Evolutionary conservation across 53 echinoderm and acorn worm genomes (phyloP).

Genomic region (Arbacia lixula): DNA sequence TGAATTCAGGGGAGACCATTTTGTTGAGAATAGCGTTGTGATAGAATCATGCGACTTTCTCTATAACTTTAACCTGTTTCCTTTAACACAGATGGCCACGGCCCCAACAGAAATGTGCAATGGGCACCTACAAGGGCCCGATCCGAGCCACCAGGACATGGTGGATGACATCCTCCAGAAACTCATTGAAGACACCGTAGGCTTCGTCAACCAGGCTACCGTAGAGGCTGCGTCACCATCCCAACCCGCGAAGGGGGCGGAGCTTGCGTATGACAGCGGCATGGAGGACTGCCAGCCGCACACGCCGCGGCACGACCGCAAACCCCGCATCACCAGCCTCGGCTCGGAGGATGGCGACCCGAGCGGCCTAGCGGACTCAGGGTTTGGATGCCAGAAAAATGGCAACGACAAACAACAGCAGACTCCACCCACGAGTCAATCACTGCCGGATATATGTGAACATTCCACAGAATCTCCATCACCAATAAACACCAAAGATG

Average conservation of each 20-base stretch:
- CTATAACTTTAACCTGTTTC: too few species aligned
- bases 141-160: background rate
- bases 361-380: background rate
- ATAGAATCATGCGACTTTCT: too few species aligned
- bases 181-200: constrained; percentile 12
- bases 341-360: constrained; percentile 18
- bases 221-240: background rate
- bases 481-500: too few species aligned
- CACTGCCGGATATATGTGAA: constrained; percentile 28
- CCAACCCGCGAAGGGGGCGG: background rate
- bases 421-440: background rate
- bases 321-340: constrained; percentile 23
- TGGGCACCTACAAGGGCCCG: background rate
- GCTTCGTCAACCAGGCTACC: background rate
- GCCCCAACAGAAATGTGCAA: constrained; percentile 13
- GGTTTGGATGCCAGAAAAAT: too few species aligned
- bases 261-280: constrained; percentile 31
- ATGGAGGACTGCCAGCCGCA: constrained; percentile 55
- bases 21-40: too few species aligned
- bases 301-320: constrained; percentile 18
- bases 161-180: constrained; percentile 20
- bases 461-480: too few species aligned
- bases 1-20: too few species aligned
- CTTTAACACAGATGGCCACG: too few species aligned
- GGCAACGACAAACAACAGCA: too few species aligned